Percentiles rank a stretch among this genome's conserved stretches.
Evolutionary conservation across 2,888 invertebrate species (phyloP).

Genomic region (Tetragnatha montana): DNA sequence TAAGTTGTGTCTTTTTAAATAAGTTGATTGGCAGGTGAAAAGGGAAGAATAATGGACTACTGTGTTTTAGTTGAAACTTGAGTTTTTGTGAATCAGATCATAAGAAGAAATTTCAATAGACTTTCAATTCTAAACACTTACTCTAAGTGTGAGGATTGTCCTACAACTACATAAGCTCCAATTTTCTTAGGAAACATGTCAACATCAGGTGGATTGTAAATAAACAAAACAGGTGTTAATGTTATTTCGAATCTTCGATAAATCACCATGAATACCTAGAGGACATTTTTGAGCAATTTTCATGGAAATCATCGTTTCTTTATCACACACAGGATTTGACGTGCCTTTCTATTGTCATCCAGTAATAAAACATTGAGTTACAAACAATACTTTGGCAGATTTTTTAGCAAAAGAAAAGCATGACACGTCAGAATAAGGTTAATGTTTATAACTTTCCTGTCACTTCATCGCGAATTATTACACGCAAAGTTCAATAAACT

Average conservation of each 20-base stretch:
- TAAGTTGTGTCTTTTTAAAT: too few species aligned
- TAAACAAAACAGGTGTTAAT: slow-evolving; percentile 36
- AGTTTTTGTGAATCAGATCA: background rate
- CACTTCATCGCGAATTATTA: background rate
- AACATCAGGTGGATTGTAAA: slow-evolving; percentile 47
- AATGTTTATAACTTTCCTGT: slow-evolving; percentile 4
- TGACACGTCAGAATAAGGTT: slow-evolving; percentile 11
- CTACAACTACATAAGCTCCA: slow-evolving; percentile 54
- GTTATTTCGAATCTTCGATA: slow-evolving; percentile 1
- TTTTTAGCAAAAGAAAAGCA: background rate
- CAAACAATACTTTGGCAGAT: slow-evolving; percentile 11
- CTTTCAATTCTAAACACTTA: slow-evolving; percentile 8
- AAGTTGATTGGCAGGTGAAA: too few species aligned
- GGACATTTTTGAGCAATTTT: slow-evolving; percentile 3
- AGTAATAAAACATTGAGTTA: slow-evolving; percentile 1
- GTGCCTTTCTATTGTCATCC: background rate
- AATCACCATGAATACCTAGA: background rate
- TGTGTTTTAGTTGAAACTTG: too few species aligned
- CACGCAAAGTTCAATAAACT: background rate
- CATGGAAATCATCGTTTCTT: slow-evolving; percentile 24
- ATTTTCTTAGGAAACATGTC: slow-evolving; percentile 54
- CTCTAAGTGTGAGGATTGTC: slow-evolving; percentile 29
- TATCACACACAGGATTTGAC: background rate
- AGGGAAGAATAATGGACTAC: too few species aligned
- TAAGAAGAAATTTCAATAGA: background rate